Evolutionary conservation across 2,113 vertebrate species (phyloP).

Genomic region (Promerops cafer): DNA sequence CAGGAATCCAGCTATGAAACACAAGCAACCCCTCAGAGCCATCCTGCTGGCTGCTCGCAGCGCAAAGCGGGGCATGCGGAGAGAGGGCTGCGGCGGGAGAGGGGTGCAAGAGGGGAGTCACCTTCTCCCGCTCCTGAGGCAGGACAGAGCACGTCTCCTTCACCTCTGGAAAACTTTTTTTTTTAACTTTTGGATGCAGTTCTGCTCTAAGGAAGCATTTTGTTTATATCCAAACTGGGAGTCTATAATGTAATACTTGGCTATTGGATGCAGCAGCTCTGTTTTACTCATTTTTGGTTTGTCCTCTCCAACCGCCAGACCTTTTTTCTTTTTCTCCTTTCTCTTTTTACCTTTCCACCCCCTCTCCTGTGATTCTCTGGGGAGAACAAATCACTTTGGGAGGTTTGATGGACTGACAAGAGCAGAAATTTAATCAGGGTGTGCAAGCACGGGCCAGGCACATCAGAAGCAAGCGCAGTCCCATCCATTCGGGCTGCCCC

Average conservation of each 20-base stretch:
- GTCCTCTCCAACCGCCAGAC: background rate
- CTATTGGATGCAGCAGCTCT: slow-evolving; percentile 50
- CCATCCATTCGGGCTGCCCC: slow-evolving; percentile 50
- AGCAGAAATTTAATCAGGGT: slow-evolving; percentile 39
- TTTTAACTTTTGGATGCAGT: slow-evolving; percentile 9
- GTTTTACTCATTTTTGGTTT: slow-evolving; percentile 49
- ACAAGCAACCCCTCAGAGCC: background rate
- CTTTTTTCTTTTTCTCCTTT: background rate
- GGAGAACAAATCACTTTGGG: slow-evolving; percentile 45
- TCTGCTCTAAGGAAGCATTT: slow-evolving; percentile 54
- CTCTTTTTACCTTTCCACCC: slow-evolving; percentile 54
- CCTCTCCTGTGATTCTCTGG: slow-evolving; percentile 9
- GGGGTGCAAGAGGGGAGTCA: background rate
- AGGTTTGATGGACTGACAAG: slow-evolving; percentile 16
- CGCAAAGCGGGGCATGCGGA: fast-evolving
- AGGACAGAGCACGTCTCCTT: background rate
- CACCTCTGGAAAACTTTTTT: slow-evolving; percentile 46
- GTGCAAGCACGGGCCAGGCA: background rate
- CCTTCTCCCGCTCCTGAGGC: background rate
- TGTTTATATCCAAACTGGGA: slow-evolving; percentile 38
- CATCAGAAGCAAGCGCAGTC: background rate
- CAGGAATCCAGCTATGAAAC: background rate
- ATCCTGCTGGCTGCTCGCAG: fast-evolving
- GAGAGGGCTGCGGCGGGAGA: background rate
- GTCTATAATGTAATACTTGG: slow-evolving; percentile 49